Conservation (phyloP, 2,797 vertebrate genomes). For the Molothrus ater region DNA sequence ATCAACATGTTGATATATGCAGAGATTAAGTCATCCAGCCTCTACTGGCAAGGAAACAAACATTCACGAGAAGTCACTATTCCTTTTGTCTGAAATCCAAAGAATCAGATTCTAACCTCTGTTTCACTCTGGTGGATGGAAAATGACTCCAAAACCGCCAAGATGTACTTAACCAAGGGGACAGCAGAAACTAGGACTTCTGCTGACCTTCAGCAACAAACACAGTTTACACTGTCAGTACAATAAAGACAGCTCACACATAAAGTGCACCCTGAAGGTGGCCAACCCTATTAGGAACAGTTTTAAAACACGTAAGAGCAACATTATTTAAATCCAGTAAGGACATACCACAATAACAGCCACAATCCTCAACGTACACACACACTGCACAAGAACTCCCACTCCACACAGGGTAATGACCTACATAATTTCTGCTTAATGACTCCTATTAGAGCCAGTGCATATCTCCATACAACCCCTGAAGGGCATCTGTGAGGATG, state of each 20-base stretch:
- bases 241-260: background rate
- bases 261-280: background rate
- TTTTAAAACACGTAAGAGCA: background rate
- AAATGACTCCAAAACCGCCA: background rate
- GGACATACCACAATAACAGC: background rate
- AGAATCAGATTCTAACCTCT: constrained; percentile 10
- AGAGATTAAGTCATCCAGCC: constrained; percentile 39
- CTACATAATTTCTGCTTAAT: constrained; percentile 37
- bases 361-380: background rate
- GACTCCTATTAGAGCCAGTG: background rate
- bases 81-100: background rate
- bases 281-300: background rate
- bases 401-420: background rate
- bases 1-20: constrained; percentile 36
- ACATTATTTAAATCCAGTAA: background rate
- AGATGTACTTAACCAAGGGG: background rate
- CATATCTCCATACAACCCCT: background rate
- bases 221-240: background rate
- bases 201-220: background rate
- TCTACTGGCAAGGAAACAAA: background rate
- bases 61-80: background rate
- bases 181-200: background rate
- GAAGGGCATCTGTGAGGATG: background rate
- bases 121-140: background rate
- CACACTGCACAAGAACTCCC: background rate